Conservation (phyloP, 2,888 invertebrate species). For the Desoria tigrina region DNA sequence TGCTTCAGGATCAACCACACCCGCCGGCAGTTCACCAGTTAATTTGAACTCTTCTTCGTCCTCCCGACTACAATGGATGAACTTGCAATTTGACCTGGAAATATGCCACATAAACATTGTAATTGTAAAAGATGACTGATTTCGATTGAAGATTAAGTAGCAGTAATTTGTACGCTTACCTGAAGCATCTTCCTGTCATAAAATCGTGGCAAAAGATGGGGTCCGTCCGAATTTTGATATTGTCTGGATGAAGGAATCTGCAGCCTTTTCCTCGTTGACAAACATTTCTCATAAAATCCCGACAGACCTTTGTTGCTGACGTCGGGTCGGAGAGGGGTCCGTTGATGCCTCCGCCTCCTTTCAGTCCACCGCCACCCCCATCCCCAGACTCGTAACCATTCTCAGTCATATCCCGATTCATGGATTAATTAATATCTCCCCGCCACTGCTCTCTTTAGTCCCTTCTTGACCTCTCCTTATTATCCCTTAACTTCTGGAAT, state of each 20-base stretch:
- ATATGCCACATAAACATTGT: neutral
- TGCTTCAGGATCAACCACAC: conserved; percentile 21
- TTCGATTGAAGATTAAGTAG: too few species aligned
- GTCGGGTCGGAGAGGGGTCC: conserved; percentile 29
- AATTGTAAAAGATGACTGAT: too few species aligned
- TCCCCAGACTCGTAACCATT: too few species aligned
- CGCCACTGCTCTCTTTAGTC: too few species aligned
- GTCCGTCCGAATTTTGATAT: conserved; percentile 46
- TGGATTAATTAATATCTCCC: too few species aligned
- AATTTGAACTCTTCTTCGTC: conserved; percentile 71
- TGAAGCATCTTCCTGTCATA: conserved; percentile 51
- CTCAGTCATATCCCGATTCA: too few species aligned
- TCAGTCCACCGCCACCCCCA: too few species aligned
- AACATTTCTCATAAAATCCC: conserved; percentile 65
- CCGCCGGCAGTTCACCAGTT: conserved; percentile 69
- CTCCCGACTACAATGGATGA: conserved; percentile 73
- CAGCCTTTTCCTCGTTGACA: conserved; percentile 62
- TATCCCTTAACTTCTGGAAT: too few species aligned
- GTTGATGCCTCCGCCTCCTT: conserved; percentile 28
- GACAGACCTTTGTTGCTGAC: conserved; percentile 62
- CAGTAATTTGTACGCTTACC: too few species aligned
- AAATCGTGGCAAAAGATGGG: conserved; percentile 66
- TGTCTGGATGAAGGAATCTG: conserved; percentile 51
- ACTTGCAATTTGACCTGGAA: conserved; percentile 69
- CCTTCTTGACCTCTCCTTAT: too few species aligned